A percentile compares a stretch with the other conserved stretches of the same genome.
Evolutionary conservation across 2,888 invertebrate species (phyloP).

Genomic region (Fabriciana adippe): DNA sequence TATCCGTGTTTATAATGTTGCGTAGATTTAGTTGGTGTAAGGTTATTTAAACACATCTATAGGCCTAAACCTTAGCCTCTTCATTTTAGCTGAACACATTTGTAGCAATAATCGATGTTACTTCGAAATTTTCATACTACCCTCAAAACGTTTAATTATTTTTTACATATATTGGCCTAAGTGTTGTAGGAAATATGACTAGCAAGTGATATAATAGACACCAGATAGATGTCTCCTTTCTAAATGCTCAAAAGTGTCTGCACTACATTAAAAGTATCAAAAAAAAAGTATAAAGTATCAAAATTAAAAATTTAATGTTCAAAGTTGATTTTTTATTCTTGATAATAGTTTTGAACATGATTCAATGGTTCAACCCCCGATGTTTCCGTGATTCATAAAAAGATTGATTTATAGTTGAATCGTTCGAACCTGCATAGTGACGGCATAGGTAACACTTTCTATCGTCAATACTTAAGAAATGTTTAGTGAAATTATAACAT

Average conservation of each 20-base stretch:
- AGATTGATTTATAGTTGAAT: conserved; percentile 12
- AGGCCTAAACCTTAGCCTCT: conserved; percentile 55
- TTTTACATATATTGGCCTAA: conserved; percentile 12
- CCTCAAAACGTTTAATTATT: neutral
- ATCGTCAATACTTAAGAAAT: conserved; percentile 60
- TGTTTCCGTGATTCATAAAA: neutral
- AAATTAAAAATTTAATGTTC: too few species aligned
- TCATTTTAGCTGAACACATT: conserved; percentile 21
- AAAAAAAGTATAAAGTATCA: too few species aligned
- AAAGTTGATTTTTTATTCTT: too few species aligned
- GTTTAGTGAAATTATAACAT: conserved; percentile 70
- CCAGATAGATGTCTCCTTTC: conserved; percentile 11
- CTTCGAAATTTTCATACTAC: neutral
- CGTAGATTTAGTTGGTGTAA: conserved; percentile 65
- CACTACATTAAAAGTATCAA: neutral
- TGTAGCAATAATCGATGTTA: conserved; percentile 36
- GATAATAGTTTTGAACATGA: too few species aligned
- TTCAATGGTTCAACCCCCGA: neutral
- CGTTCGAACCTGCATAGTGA: conserved; percentile 49
- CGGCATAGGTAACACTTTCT: conserved; percentile 57
- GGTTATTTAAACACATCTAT: conserved; percentile 11
- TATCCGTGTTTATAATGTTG: conserved; percentile 72
- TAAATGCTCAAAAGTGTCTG: conserved; percentile 21
- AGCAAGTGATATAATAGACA: conserved; percentile 26
- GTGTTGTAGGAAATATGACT: conserved; percentile 12